Evolutionary conservation across 2,797 vertebrate species (phyloP).

Genomic region (Lepidocolaptes lacrymiger): DNA sequence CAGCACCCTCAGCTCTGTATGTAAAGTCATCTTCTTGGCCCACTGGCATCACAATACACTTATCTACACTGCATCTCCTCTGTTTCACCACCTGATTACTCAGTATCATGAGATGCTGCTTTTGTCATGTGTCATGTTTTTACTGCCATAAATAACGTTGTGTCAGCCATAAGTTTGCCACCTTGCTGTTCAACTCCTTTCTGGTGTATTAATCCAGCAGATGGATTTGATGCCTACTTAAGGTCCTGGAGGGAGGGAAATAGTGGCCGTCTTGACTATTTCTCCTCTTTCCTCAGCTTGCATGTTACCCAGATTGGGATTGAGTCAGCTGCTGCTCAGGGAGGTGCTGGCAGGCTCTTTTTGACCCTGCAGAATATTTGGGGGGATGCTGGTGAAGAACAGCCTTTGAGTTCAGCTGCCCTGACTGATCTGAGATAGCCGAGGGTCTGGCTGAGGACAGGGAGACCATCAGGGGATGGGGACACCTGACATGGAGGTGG

Average conservation of each 20-base stretch:
- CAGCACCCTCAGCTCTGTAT: neutral
- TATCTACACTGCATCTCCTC: neutral
- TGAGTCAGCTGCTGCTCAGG: neutral
- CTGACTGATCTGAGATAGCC: accelerated
- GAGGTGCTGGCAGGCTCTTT: neutral
- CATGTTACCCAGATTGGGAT: neutral
- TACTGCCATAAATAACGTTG: neutral
- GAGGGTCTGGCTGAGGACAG: neutral
- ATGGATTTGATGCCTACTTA: neutral
- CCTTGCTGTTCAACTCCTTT: neutral
- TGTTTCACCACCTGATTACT: neutral
- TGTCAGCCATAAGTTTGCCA: constrained; percentile 9
- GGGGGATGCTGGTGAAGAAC: neutral
- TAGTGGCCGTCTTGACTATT: neutral
- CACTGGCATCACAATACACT: neutral
- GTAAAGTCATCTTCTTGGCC: neutral
- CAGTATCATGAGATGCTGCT: constrained; percentile 30
- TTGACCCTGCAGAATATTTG: neutral
- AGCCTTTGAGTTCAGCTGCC: neutral
- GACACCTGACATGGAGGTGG: neutral
- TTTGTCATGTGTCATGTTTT: constrained; percentile 1
- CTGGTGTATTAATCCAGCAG: neutral
- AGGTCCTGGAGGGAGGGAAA: neutral
- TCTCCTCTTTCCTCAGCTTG: neutral
- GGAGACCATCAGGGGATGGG: neutral